Evolutionary conservation across 2,113 vertebrate species (phyloP).

Genomic region (Hippocampus barbouri): DNA sequence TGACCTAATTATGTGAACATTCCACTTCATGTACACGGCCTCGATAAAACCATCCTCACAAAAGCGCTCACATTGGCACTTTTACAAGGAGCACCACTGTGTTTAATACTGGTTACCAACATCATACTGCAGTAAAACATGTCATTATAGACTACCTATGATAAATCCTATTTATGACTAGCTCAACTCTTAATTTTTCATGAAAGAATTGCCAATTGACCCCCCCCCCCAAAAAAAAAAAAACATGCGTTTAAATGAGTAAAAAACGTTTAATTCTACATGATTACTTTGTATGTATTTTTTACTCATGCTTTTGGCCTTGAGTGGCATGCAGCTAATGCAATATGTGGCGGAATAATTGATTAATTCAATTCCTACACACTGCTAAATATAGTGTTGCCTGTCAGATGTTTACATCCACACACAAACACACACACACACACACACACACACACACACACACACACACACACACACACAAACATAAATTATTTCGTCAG

Average conservation of each 20-base stretch:
- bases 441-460: too few relatives aligned
- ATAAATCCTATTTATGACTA: background rate
- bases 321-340: conserved; percentile 27
- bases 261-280: conserved; percentile 12
- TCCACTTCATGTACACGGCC: conserved; percentile 37
- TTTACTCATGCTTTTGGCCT: conserved; percentile 19
- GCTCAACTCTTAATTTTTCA: background rate
- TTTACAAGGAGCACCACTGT: conserved; percentile 11
- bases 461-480: too few relatives aligned
- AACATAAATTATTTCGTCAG: background rate
- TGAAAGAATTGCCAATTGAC: background rate
- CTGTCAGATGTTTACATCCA: background rate
- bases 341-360: conserved; percentile 24
- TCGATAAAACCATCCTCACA: conserved; percentile 28
- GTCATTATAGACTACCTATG: background rate
- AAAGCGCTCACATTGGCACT: conserved; percentile 20
- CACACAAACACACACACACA: background rate
- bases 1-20: conserved; percentile 62
- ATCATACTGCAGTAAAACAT: conserved; percentile 8
- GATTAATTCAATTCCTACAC: conserved; percentile 31
- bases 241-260: conserved; percentile 2
- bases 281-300: conserved; percentile 9
- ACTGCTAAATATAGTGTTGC: conserved; percentile 19
- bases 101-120: conserved; percentile 27
- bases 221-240: background rate